phyloP scores from a whole-genome alignment of 2,797 vertebrate genomes.

The Intellagama lesueurii region DNA sequence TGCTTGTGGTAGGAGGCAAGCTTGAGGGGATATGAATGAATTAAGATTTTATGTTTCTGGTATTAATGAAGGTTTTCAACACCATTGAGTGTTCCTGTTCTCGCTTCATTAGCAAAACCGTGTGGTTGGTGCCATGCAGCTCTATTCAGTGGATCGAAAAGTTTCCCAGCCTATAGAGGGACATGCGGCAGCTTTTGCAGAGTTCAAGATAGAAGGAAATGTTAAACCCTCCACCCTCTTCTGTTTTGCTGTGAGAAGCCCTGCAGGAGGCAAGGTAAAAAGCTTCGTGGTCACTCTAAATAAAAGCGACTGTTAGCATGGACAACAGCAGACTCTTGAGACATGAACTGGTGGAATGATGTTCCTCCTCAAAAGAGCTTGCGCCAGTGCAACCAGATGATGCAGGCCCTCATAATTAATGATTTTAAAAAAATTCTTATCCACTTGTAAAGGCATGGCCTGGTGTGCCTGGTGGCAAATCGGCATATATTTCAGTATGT shows the following conservation, averaged over 20 bases:
- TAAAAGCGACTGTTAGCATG: not conserved
- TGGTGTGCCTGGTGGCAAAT: not conserved
- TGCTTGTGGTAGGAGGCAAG: not conserved
- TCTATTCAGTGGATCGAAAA: constrained; percentile 93
- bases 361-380: not conserved
- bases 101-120: constrained; percentile 87
- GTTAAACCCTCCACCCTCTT: constrained; percentile 89
- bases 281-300: not conserved
- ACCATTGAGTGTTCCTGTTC: not conserved
- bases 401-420: not conserved
- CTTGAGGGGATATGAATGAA: not conserved
- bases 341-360: not conserved
- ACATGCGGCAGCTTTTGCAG: constrained; percentile 93
- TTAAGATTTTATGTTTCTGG: not conserved
- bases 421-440: not conserved
- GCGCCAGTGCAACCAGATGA: not conserved
- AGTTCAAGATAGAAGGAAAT: constrained; percentile 93
- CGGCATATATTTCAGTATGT: not conserved
- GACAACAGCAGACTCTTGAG: not conserved
- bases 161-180: constrained; percentile 95
- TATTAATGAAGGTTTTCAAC: not conserved
- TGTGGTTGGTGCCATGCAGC: constrained; percentile 94
- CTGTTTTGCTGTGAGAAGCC: constrained; percentile 91
- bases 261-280: constrained; percentile 91
- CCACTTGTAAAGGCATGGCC: not conserved